A percentile compares a stretch with the other conserved stretches of the same genome.
Conservation (phyloP, 2,888 invertebrate genomes). For the Eupithecia exiguata region DNA sequence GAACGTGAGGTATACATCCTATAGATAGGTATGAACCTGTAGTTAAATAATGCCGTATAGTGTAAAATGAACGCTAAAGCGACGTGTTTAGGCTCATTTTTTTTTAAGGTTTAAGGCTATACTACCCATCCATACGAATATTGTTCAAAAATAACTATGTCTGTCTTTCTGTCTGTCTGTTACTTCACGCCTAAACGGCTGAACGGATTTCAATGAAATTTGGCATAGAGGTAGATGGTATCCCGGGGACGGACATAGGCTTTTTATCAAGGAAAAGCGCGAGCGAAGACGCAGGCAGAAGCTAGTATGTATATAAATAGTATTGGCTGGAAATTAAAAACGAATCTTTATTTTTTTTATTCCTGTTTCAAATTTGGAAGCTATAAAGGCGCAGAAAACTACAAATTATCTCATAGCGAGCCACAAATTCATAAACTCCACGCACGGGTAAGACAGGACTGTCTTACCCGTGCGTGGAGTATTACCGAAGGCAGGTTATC, state of each 20-base stretch:
- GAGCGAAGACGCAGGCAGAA: no score
- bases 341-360: neutral
- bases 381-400: neutral
- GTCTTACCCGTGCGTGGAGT: neutral
- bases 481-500: conserved; percentile 7
- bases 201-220: no score
- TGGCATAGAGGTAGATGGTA: no score
- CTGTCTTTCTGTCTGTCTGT: no score
- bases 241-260: no score
- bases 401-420: neutral
- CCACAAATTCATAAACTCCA: neutral
- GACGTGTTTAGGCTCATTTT: neutral
- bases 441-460: no score
- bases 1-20: neutral
- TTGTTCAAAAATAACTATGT: no score
- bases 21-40: neutral
- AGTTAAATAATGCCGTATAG: neutral
- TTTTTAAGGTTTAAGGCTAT: no score
- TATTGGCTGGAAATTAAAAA: neutral
- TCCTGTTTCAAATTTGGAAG: neutral
- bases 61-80: neutral
- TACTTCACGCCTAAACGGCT: no score
- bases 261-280: no score
- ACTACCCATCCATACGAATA: no score
- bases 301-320: neutral